Evolutionary conservation across 2,113 vertebrate species (phyloP).

Genomic region (Hirundichthys speculiger): DNA sequence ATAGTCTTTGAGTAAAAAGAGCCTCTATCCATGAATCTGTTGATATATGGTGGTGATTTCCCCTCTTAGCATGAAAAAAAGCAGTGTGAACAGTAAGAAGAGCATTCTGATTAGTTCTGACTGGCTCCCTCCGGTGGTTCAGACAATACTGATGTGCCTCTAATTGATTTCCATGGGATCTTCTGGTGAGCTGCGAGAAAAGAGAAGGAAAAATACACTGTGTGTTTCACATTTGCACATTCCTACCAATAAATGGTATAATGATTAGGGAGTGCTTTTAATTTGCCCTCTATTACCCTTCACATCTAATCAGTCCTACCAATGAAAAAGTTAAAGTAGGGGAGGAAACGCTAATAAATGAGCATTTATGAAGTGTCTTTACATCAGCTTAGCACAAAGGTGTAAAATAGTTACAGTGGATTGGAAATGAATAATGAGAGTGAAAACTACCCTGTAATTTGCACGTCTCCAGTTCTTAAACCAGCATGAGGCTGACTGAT

Average conservation of each 20-base stretch:
- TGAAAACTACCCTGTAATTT: slow-evolving; percentile 46
- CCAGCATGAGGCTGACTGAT: slow-evolving; percentile 27
- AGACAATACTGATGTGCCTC: slow-evolving; percentile 50
- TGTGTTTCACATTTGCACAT: slow-evolving; percentile 17
- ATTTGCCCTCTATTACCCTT: slow-evolving; percentile 31
- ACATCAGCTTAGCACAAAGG: slow-evolving; percentile 30
- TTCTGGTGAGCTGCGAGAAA: slow-evolving; percentile 25
- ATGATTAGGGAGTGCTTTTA: slow-evolving; percentile 10
- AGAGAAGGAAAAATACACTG: background rate
- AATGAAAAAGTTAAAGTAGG: slow-evolving; percentile 17
- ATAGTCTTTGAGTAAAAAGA: slow-evolving; percentile 46
- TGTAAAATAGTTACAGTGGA: slow-evolving; percentile 37
- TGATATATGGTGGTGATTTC: slow-evolving; percentile 62
- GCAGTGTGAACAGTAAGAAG: slow-evolving; percentile 41
- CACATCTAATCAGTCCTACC: slow-evolving; percentile 29
- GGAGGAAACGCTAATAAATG: slow-evolving; percentile 19
- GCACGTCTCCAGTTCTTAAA: slow-evolving; percentile 36
- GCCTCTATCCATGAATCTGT: slow-evolving; percentile 50
- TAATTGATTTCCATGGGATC: slow-evolving; percentile 66
- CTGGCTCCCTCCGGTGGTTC: slow-evolving; percentile 53
- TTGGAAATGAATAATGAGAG: slow-evolving; percentile 29
- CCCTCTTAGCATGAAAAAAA: slow-evolving; percentile 43
- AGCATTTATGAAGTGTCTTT: slow-evolving; percentile 20
- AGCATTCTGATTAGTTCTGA: slow-evolving; percentile 57
- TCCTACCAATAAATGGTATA: slow-evolving; percentile 6